Conservation (phyloP, 2,888 invertebrate species). For the Lasioglossum lativentre region DNA sequence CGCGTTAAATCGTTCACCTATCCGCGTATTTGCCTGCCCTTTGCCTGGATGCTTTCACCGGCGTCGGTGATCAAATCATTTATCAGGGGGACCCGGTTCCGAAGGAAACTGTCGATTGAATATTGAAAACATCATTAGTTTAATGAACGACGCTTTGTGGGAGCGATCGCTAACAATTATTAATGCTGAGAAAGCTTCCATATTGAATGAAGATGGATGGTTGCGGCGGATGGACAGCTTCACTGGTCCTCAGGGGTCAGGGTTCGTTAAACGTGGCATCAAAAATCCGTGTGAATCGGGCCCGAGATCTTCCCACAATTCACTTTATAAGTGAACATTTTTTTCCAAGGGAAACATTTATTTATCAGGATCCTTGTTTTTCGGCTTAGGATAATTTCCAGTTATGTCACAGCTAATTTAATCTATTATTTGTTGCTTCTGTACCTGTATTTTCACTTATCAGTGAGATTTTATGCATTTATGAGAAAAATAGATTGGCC, state of each 20-base stretch:
- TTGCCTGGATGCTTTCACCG: slow-evolving; percentile 30
- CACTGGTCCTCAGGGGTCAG: neutral
- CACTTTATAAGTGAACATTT: too few relatives aligned
- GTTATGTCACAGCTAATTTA: too few relatives aligned
- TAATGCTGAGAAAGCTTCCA: neutral
- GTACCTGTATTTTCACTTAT: too few relatives aligned
- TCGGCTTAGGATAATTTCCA: too few relatives aligned
- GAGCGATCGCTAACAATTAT: neutral
- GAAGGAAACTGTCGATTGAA: slow-evolving; percentile 1
- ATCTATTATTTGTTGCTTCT: too few relatives aligned
- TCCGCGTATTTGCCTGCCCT: slow-evolving; percentile 28
- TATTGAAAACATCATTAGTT: slow-evolving; percentile 15
- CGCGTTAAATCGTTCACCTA: slow-evolving; percentile 23
- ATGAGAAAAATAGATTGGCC: too few relatives aligned
- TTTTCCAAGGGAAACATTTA: neutral
- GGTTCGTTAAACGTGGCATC: neutral
- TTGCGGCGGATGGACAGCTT: neutral
- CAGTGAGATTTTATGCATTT: too few relatives aligned
- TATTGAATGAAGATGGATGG: neutral
- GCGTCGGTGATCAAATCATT: slow-evolving; percentile 34
- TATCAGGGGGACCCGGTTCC: slow-evolving; percentile 21
- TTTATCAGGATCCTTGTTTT: neutral
- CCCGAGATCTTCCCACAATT: neutral
- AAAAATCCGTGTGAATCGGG: neutral
- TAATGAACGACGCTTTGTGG: slow-evolving; percentile 2